A percentile compares a stretch with the other conserved stretches of the same genome.
phyloP scores from a whole-genome alignment of 2,113 vertebrate species.

The Mystacornis crossleyi region DNA sequence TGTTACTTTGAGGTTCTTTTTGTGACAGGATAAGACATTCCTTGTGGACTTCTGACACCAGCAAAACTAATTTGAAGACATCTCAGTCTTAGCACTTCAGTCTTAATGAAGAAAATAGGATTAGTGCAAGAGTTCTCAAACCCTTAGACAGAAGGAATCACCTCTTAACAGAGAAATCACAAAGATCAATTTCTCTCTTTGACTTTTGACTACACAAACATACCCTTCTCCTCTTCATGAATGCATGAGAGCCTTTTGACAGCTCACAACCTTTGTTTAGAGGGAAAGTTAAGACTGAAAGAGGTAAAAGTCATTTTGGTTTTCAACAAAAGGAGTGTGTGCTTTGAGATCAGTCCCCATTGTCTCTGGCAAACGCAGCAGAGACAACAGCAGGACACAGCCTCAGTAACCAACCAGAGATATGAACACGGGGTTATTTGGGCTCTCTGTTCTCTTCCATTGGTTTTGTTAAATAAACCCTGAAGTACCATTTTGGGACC shows the following conservation, averaged over 20 bases:
- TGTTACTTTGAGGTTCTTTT: not conserved
- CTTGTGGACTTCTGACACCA: not conserved
- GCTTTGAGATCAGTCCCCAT: not conserved
- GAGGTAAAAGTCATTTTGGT: not conserved
- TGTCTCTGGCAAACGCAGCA: not conserved
- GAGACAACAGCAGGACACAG: not conserved
- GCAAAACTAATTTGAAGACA: not conserved
- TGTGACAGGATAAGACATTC: not conserved
- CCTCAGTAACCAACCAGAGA: not conserved
- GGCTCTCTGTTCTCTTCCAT: not conserved
- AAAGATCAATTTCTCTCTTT: not conserved
- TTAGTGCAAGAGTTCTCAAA: not conserved
- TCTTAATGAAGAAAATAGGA: not conserved
- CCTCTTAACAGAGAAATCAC: not conserved
- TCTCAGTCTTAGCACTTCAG: not conserved
- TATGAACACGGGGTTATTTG: fast-evolving
- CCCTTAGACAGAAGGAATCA: not conserved
- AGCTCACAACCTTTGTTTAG: not conserved
- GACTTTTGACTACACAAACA: not conserved
- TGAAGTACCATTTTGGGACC: not conserved
- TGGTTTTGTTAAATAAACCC: not conserved
- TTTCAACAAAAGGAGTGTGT: not conserved
- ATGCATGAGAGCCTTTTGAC: not conserved
- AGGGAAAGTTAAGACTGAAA: not conserved
- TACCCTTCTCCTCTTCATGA: not conserved